Evolutionary conservation across 2,113 vertebrate species (phyloP), one percentile per base, ranked within the genome.

Genomic region (Pituophis catenifer): DNA sequence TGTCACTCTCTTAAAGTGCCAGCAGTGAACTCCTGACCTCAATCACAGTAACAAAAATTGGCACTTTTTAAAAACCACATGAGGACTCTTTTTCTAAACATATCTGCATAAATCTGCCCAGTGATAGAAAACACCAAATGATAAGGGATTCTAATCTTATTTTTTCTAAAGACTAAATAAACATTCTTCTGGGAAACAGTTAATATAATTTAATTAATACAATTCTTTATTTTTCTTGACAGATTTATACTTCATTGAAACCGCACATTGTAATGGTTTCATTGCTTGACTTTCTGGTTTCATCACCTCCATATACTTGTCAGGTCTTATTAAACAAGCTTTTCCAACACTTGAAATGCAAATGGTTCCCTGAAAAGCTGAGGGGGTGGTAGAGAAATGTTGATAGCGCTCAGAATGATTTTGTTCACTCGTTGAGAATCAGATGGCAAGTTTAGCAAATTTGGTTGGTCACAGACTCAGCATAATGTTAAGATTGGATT

Each of bases 21-120:
- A 94, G 44, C 48, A 75, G 38, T 48, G 86, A 96, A 88, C 91
- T 93, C 0, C 59, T 91, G 94, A 95, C 89, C 91, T 94, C 94
- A 96, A 89, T 94, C 94, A 95, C 33, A 50, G 53, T n/a, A 86
- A 93, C 12, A 29, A 93, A 94, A 94, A 93, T 86, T 93, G 91
- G 90, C 86, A 91, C n/a, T 94, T 94, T 91, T 93, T 81, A 94
- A 94, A 96, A 65, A 50, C 19, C 1, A 0, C 29, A 50, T 57
- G 59, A 89, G 94, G 6, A 23, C 15, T 94, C 86, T 89, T 86
- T 62, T 89, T 53, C 59, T 93, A 93, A 94, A 91, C 38, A 90
- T 38, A 86, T 3, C 90, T 58, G 91, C 13, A 91, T 85, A 91
- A 59, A 89, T 65, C 44, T 52, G 38, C 10, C 88, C 55, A 54